These are phyloP conservation scores for Drosophila niveifrons DNA, from an alignment of 2,888 invertebrate species.

Conservation along the genomic window DNA sequence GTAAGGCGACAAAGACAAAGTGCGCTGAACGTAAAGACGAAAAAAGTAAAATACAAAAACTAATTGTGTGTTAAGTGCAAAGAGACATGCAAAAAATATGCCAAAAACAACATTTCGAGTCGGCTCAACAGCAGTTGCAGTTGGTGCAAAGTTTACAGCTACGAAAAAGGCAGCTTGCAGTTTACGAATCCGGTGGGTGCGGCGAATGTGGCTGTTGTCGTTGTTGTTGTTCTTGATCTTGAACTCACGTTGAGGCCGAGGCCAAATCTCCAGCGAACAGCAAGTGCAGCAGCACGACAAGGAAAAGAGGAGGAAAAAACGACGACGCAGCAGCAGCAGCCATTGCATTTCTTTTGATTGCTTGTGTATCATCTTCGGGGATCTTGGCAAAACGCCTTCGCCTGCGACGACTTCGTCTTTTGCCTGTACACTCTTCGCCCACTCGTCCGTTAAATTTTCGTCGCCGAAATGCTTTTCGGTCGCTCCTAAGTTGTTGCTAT, in stretches of 20 bases:
- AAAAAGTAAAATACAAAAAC: constrained; percentile 37
- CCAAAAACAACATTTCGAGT: constrained; percentile 59
- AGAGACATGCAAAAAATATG: constrained; percentile 64
- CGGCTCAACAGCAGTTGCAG: constrained; percentile 1
- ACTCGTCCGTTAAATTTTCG: constrained; percentile 59
- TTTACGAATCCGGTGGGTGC: constrained; percentile 67
- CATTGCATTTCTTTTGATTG: constrained; percentile 80
- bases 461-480: constrained; percentile 53
- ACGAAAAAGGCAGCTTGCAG: constrained; percentile 36
- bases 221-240: constrained; percentile 59
- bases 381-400: constrained; percentile 59
- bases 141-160: constrained; percentile 32
- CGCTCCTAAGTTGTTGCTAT: constrained; percentile 36
- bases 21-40: constrained; percentile 45
- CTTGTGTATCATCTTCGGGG: constrained; percentile 78
- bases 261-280: constrained; percentile 59
- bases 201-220: constrained; percentile 31
- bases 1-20: constrained; percentile 48
- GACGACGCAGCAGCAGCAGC: constrained; percentile 32
- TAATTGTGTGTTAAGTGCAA: constrained; percentile 67
- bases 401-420: constrained; percentile 35
- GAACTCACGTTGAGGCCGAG: constrained; percentile 60
- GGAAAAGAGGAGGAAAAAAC: constrained; percentile 14
- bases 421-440: constrained; percentile 52
- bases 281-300: constrained; percentile 65